Percentiles rank a stretch among this genome's conserved stretches.
Conservation (phyloP, 2,113 vertebrate species). For the Pyxicephalus adspersus region DNA sequence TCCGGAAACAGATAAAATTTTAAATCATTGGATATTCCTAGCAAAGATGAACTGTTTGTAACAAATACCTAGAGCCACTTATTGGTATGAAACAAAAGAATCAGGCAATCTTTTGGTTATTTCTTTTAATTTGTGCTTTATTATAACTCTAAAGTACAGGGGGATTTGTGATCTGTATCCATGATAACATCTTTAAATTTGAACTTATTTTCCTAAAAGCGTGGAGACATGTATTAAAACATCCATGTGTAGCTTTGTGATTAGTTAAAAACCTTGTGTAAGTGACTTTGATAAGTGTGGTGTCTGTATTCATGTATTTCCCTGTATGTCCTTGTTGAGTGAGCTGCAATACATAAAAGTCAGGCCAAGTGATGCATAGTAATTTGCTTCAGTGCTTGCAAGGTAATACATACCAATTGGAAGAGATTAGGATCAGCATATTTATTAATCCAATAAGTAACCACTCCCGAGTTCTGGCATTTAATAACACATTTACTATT, state of each 20-base stretch:
- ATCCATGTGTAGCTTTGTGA: background rate
- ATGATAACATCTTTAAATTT: background rate
- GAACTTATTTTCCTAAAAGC: constrained; percentile 14
- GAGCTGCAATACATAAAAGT: constrained; percentile 31
- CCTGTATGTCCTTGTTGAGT: constrained; percentile 45
- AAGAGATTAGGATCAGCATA: constrained; percentile 42
- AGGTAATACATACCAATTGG: constrained; percentile 19
- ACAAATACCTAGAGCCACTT: too few relatives aligned
- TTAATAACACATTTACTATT: constrained; percentile 6
- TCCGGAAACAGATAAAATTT: too few relatives aligned
- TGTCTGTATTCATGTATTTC: constrained; percentile 36
- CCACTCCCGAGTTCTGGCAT: background rate
- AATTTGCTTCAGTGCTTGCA: constrained; percentile 29
- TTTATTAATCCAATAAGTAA: constrained; percentile 38
- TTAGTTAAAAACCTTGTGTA: constrained; percentile 7
- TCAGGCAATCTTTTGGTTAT: background rate
- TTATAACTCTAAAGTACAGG: too few relatives aligned
- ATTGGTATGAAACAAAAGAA: background rate
- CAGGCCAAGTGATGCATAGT: constrained; percentile 22
- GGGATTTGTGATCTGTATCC: background rate
- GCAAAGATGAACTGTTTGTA: too few relatives aligned
- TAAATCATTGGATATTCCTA: too few relatives aligned
- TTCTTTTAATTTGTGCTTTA: too few relatives aligned
- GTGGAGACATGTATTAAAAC: constrained; percentile 11
- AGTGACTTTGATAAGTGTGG: constrained; percentile 40